Conservation (phyloP, 2,113 vertebrate species). For the Apeltes quadracus region DNA sequence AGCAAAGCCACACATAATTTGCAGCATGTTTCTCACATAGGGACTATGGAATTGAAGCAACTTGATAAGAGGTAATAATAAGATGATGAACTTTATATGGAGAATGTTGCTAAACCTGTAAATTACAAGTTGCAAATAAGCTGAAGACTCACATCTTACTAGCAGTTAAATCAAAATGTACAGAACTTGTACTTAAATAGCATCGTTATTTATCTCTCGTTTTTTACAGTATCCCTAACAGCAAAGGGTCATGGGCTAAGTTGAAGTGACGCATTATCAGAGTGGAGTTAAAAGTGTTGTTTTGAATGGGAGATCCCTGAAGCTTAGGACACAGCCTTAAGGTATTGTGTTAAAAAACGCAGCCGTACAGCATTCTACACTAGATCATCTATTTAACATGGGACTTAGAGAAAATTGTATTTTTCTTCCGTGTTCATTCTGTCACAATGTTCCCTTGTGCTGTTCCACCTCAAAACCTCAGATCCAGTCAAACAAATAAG, state of each 20-base stretch:
- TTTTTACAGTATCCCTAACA: neutral
- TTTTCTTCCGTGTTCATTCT: neutral
- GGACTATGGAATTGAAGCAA: neutral
- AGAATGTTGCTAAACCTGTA: neutral
- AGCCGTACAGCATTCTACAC: neutral
- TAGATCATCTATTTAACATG: neutral
- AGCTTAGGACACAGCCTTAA: slow-evolving; percentile 9
- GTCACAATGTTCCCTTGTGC: neutral
- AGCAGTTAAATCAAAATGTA: neutral
- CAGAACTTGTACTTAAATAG: neutral
- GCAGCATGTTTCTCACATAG: neutral
- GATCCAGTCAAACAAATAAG: neutral
- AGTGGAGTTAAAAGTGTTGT: neutral
- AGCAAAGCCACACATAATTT: neutral
- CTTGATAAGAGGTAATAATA: neutral
- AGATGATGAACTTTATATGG: neutral
- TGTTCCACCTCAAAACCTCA: neutral
- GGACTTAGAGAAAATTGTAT: neutral
- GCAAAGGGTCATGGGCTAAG: neutral
- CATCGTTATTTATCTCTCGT: neutral
- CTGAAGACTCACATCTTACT: neutral
- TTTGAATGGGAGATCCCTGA: neutral
- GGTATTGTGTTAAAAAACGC: slow-evolving; percentile 1
- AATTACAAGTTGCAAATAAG: neutral
- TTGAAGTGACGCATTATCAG: neutral